These are phyloP conservation scores for Caenorhabditis zanzibari DNA, from an alignment of 2,888 invertebrate genomes.

Conservation along the genomic window DNA sequence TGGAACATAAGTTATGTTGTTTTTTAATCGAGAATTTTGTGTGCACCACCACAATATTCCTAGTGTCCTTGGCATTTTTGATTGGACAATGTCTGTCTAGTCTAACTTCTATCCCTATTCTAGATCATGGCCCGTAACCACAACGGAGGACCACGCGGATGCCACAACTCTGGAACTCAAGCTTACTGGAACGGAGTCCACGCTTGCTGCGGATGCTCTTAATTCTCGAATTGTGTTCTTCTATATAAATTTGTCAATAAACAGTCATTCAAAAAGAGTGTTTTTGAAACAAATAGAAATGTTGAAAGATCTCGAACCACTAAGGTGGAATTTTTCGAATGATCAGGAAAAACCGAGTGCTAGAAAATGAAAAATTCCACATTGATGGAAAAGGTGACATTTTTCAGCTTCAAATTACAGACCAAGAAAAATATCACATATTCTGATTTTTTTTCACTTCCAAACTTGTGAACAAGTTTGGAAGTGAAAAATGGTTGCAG, in stretches of 20 bases:
- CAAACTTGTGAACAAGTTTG: neutral
- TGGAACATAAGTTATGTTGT: slow-evolving; percentile 7
- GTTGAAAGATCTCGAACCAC: neutral
- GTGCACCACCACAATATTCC: slow-evolving; percentile 1
- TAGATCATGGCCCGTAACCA: slow-evolving; percentile 75
- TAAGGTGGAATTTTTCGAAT: neutral
- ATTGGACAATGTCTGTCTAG: slow-evolving; percentile 19
- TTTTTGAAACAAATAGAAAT: neutral
- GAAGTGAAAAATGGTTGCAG: neutral
- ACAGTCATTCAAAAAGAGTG: slow-evolving; percentile 16
- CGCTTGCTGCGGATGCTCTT: slow-evolving; percentile 75
- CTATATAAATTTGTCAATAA: slow-evolving; percentile 2
- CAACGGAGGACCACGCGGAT: slow-evolving; percentile 80
- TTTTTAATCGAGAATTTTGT: slow-evolving; percentile 16
- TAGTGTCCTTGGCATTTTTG: slow-evolving; percentile 22
- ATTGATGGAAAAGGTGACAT: neutral
- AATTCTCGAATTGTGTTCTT: slow-evolving; percentile 38
- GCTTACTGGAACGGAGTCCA: slow-evolving; percentile 78
- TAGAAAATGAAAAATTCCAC: neutral
- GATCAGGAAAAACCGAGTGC: neutral
- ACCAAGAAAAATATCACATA: too few relatives aligned
- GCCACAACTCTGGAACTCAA: slow-evolving; percentile 73
- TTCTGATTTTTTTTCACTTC: too few relatives aligned
- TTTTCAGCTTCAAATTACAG: too few relatives aligned
- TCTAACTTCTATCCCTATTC: slow-evolving; percentile 5